phyloP scores from a whole-genome alignment of 1,140 invertebrate species.

The Popillia japonica region DNA sequence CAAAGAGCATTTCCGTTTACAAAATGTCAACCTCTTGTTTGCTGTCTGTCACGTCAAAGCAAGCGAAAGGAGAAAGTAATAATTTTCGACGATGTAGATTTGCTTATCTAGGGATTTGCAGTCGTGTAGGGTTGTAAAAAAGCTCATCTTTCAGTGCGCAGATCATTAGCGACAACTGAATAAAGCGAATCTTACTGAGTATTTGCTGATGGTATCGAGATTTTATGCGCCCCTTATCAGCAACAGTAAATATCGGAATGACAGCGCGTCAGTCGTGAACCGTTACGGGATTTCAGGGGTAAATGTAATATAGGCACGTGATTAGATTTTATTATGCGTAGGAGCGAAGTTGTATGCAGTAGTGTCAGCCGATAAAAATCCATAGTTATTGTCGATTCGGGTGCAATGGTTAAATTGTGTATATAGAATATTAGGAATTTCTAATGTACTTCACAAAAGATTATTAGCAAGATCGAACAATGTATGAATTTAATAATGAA shows the following conservation, averaged over 20 bases:
- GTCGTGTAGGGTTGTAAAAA: slow-evolving; percentile 13
- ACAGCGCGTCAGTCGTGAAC: slow-evolving; percentile 9
- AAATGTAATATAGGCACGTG: slow-evolving; percentile 18
- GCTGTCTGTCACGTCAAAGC: background rate
- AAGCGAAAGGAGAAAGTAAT: slow-evolving; percentile 21
- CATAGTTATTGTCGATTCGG: background rate
- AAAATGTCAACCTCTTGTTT: background rate
- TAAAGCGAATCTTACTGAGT: slow-evolving; percentile 12
- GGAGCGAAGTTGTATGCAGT: background rate
- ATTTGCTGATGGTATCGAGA: slow-evolving; percentile 26
- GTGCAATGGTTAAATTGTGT: background rate
- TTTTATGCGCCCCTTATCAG: slow-evolving; percentile 21
- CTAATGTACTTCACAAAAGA: too few relatives aligned
- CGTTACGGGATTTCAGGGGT: background rate
- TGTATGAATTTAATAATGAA: too few relatives aligned
- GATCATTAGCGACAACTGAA: slow-evolving; percentile 25
- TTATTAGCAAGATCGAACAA: too few relatives aligned
- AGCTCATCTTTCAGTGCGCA: slow-evolving; percentile 15
- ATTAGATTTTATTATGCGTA: slow-evolving; percentile 10
- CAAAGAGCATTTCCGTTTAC: background rate
- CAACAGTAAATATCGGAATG: slow-evolving; percentile 25
- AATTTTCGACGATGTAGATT: slow-evolving; percentile 21
- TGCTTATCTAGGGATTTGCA: slow-evolving; percentile 26
- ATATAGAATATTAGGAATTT: too few relatives aligned
- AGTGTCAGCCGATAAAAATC: background rate